Percentiles rank a stretch among this genome's conserved stretches.
Conservation (phyloP, 2,888 invertebrate species). For the Lumbricus terrestris region DNA sequence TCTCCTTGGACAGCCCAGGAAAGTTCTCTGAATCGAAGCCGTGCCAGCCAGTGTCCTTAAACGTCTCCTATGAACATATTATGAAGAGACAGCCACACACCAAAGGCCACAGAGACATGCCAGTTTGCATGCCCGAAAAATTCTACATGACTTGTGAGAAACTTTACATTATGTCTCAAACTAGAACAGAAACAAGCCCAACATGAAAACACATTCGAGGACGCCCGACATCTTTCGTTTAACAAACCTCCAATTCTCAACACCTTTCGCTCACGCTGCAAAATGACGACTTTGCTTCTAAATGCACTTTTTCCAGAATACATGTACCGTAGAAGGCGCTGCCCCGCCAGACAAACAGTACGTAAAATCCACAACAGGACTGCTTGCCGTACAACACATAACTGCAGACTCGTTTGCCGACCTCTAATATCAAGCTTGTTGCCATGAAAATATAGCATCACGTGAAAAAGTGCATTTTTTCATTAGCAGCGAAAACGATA, state of each 20-base stretch:
- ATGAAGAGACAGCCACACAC: background rate
- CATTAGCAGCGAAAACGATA: background rate
- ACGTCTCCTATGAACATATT: background rate
- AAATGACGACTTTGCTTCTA: background rate
- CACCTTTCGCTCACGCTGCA: background rate
- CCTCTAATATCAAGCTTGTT: background rate
- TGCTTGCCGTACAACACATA: background rate
- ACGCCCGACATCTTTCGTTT: background rate
- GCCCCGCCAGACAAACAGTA: background rate
- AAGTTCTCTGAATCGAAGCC: no score
- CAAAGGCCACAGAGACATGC: background rate
- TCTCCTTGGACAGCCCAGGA: background rate
- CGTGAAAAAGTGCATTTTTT: background rate
- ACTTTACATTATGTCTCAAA: background rate
- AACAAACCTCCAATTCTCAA: background rate
- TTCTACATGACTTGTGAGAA: background rate
- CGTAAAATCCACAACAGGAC: background rate
- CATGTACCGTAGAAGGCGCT: background rate
- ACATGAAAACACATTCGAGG: background rate
- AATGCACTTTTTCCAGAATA: background rate
- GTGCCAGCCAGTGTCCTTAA: background rate
- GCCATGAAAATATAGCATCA: conserved; percentile 3
- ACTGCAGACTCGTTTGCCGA: background rate
- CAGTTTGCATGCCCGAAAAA: background rate
- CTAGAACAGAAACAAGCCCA: background rate